phyloP scores from a whole-genome alignment of 2,113 vertebrate genomes.

The Greenwoodochromis staneri region DNA sequence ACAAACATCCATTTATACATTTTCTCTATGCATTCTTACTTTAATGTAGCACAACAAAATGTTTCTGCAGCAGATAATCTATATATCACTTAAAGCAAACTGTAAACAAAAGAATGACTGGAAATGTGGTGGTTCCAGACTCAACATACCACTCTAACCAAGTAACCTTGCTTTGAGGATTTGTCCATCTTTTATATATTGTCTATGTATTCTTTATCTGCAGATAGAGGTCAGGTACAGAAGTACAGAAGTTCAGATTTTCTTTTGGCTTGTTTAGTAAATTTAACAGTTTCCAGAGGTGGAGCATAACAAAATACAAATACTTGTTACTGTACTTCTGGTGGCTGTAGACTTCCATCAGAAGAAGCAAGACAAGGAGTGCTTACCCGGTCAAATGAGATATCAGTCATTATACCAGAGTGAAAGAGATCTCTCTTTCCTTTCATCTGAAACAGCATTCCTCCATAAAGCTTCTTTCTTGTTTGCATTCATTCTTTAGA shows the following conservation, averaged over 20 bases:
- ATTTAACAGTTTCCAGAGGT: background rate
- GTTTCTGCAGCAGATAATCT: background rate
- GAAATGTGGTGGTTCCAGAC: background rate
- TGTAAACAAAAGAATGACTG: background rate
- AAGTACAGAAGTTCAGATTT: background rate
- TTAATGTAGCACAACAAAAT: background rate
- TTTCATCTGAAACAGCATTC: background rate
- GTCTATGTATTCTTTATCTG: background rate
- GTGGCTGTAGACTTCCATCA: background rate
- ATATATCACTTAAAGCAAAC: background rate
- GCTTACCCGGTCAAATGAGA: background rate
- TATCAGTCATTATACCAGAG: background rate
- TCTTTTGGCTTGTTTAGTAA: background rate
- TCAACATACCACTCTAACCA: background rate
- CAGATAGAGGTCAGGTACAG: background rate
- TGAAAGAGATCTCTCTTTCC: background rate
- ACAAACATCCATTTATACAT: background rate
- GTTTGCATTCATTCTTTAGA: background rate
- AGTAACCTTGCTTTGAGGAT: background rate
- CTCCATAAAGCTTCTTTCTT: background rate
- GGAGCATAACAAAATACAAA: background rate
- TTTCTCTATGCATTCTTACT: background rate
- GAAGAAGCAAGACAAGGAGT: background rate
- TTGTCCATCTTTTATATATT: background rate
- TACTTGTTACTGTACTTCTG: background rate